Base-by-base conservation (phyloP, 2,888 invertebrate species). In the Oxyscelio sp. region DNA sequence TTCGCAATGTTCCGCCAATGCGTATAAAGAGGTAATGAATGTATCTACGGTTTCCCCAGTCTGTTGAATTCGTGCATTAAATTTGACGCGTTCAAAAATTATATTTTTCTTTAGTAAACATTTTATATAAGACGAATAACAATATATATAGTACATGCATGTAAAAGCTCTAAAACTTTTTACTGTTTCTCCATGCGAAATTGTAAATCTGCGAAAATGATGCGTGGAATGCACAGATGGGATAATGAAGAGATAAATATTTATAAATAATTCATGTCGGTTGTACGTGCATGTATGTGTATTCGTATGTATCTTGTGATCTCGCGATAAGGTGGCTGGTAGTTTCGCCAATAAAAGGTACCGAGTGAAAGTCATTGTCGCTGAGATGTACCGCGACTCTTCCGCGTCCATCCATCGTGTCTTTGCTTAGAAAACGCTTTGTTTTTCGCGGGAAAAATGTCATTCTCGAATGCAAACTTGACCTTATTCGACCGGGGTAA, bases 1-100 rank as follows among this genome's bases (percentile, higher is more conserved):
- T 0, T 90, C 83, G 45, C 89, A 73, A 1, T 15, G 15, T 22
- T 88, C 85, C 0, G 88, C 89, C 34, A 89, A 43, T 1, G 80
- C 75, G 31, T 90, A 85, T 31, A 90, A 63, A 15, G 79, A 63
- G 11, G 88, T 90, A n/a, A 89, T 85, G 38, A 90, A 87, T 4
- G 48, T 15, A 27, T 85, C 83, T 8, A 82, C 85, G 8, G 21
- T 74, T 45, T 87, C 85, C 0, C 77, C 87, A 15, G 66, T 22
- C 13, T 65, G 19, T 68, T 90, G 88, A 2, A 70, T 43, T 21
- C 59, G 45, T 3, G 59, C n/a, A 13, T 74, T 61, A 17, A 52
- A 63, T 11, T 61, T 74, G 0, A 19, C 9, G 34, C 63, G 38
- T 15, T 70, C 58, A n/a, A 58, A 61, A 15, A 68, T 19, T 11